Conservation (phyloP, 1,140 invertebrate species). For the Caenorhabditis tropicalis region DNA sequence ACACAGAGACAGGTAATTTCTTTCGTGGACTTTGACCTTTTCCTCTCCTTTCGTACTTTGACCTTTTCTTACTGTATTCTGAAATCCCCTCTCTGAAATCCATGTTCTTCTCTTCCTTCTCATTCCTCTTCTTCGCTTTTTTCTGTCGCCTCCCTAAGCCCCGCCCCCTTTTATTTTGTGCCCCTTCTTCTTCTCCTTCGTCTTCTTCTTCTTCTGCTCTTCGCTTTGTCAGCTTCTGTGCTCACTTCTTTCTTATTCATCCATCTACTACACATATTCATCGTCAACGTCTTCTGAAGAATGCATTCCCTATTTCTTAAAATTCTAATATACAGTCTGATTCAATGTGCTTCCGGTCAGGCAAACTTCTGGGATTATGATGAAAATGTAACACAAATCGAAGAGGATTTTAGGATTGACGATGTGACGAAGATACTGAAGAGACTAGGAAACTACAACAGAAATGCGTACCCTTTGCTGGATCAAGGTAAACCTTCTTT, state of each 20-base stretch:
- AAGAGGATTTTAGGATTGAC: slow-evolving; percentile 34
- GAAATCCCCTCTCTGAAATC: background rate
- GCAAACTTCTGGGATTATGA: slow-evolving; percentile 26
- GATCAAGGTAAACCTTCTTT: slow-evolving; percentile 53
- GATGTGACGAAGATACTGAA: slow-evolving; percentile 52
- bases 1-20: slow-evolving; percentile 1
- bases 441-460: slow-evolving; percentile 47
- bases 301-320: slow-evolving; percentile 11
- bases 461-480: slow-evolving; percentile 54
- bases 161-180: slow-evolving; percentile 24
- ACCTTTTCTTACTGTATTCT: background rate
- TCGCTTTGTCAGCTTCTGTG: background rate
- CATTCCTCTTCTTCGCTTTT: background rate
- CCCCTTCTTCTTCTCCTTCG: background rate
- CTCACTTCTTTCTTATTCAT: background rate
- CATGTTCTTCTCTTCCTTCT: background rate
- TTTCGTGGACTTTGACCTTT: background rate
- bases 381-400: slow-evolving; percentile 26
- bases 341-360: background rate
- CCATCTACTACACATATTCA: background rate
- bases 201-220: background rate
- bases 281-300: background rate
- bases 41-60: background rate
- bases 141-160: background rate
- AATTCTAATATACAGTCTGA: slow-evolving; percentile 39